phyloP scores from a whole-genome alignment of 2,888 invertebrate genomes.

The Melieria crassipennis region DNA sequence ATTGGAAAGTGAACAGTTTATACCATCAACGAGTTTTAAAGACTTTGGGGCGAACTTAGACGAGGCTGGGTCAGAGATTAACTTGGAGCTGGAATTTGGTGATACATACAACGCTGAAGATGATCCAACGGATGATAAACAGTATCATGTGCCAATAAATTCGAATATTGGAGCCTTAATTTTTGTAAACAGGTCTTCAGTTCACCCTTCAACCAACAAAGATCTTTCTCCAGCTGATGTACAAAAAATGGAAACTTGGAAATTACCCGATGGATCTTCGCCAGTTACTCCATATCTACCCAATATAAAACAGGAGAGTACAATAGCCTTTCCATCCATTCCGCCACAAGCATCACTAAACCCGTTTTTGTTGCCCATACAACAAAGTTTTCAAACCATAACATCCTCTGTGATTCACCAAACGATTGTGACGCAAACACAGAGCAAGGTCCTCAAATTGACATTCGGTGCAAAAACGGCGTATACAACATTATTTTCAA shows the following conservation, averaged over 20 bases:
- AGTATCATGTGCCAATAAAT: neutral
- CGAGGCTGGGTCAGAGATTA: slow-evolving; percentile 88
- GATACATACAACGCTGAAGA: slow-evolving; percentile 76
- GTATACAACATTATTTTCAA: slow-evolving; percentile 85
- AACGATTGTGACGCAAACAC: slow-evolving; percentile 80
- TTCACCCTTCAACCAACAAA: too few species aligned
- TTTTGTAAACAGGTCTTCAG: too few species aligned
- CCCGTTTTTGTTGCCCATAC: slow-evolving; percentile 69
- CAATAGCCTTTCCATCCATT: slow-evolving; percentile 72
- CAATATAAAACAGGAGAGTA: slow-evolving; percentile 15
- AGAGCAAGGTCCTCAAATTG: slow-evolving; percentile 83
- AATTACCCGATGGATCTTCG: slow-evolving; percentile 8
- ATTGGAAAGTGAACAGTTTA: slow-evolving; percentile 86
- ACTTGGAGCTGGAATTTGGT: slow-evolving; percentile 86
- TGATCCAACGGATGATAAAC: slow-evolving; percentile 55
- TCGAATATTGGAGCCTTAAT: too few species aligned
- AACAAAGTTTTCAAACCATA: slow-evolving; percentile 78
- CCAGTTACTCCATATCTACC: slow-evolving; percentile 15
- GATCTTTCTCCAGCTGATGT: too few species aligned
- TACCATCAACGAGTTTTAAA: slow-evolving; percentile 85
- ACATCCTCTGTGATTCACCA: slow-evolving; percentile 84
- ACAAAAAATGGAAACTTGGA: too few species aligned
- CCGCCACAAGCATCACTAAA: slow-evolving; percentile 68
- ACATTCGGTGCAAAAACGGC: slow-evolving; percentile 93
- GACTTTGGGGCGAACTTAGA: slow-evolving; percentile 89